A percentile compares a stretch with the other conserved stretches of the same genome.
These are phyloP conservation scores for Streblospio benedicti DNA, from an alignment of 1,140 invertebrate genomes.

Conservation along the genomic window DNA sequence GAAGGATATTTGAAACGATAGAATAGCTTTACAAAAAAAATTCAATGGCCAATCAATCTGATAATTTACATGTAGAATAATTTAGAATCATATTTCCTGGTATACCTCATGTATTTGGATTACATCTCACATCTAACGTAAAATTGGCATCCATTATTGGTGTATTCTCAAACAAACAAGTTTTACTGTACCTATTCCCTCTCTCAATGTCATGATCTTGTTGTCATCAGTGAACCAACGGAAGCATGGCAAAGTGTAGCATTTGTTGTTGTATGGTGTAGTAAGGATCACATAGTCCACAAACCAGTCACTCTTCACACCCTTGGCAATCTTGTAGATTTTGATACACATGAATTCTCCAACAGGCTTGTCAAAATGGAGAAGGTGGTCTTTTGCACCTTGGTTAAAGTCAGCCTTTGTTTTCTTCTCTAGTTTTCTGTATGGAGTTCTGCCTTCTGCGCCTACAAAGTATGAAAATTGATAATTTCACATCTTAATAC, in stretches of 20 bases:
- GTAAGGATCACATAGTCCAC: constrained; percentile 8
- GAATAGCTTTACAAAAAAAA: too few species aligned
- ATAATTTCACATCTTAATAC: too few species aligned
- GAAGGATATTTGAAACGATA: too few species aligned
- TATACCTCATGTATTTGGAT: too few species aligned
- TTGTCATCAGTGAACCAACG: constrained; percentile 1
- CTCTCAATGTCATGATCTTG: background rate
- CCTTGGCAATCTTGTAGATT: background rate
- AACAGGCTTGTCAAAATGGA: background rate
- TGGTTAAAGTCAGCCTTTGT: background rate
- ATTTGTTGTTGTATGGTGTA: constrained; percentile 10
- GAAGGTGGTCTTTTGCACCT: background rate
- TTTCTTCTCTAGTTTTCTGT: background rate
- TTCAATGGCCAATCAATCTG: too few species aligned
- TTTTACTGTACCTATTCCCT: constrained; percentile 2
- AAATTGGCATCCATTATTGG: too few species aligned
- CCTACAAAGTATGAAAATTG: constrained; percentile 7
- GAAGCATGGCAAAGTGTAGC: constrained; percentile 5
- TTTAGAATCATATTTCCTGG: too few species aligned
- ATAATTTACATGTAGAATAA: too few species aligned
- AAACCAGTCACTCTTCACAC: constrained; percentile 3
- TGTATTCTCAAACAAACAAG: too few species aligned
- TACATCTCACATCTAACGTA: too few species aligned
- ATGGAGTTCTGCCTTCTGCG: background rate
- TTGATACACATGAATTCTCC: background rate